Evolutionary conservation across 1,140 invertebrate species (phyloP).

Genomic region (Zelostemma sp.): DNA sequence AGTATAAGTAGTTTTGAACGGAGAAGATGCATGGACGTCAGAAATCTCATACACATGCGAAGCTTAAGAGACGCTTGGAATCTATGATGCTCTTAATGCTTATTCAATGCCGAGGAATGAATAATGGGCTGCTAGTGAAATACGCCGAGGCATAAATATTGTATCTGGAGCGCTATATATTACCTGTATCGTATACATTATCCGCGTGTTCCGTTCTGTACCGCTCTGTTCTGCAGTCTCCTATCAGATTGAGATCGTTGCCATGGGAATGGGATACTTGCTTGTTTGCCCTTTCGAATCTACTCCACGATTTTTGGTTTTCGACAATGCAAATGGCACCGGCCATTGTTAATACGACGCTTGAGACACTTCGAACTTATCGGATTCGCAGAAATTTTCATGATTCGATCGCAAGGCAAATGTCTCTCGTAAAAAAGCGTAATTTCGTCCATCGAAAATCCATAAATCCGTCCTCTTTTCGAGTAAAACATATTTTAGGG

Average conservation of each 20-base stretch:
- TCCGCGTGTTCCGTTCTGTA: conserved; percentile 54
- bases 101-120: conserved; percentile 68
- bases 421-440: no score
- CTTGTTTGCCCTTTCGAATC: conserved; percentile 48
- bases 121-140: conserved; percentile 69
- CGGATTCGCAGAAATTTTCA: no score
- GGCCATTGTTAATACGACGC: conserved; percentile 3
- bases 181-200: conserved; percentile 68
- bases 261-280: conserved; percentile 61
- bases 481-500: no score
- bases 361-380: conserved; percentile 3
- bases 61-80: conserved; percentile 52
- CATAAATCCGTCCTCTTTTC: no score
- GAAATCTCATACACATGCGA: conserved; percentile 31
- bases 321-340: conserved; percentile 11
- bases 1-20: conserved; percentile 4
- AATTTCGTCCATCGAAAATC: no score
- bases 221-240: conserved; percentile 45
- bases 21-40: conserved; percentile 10
- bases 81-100: conserved; percentile 67
- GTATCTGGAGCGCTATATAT: conserved; percentile 69
- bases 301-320: conserved; percentile 33
- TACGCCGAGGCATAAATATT: conserved; percentile 68
- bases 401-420: no score
- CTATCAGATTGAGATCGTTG: conserved; percentile 67